These are phyloP conservation scores for Odontomachus brunneus DNA, from an alignment of 1,140 invertebrate species.

Conservation along the genomic window DNA sequence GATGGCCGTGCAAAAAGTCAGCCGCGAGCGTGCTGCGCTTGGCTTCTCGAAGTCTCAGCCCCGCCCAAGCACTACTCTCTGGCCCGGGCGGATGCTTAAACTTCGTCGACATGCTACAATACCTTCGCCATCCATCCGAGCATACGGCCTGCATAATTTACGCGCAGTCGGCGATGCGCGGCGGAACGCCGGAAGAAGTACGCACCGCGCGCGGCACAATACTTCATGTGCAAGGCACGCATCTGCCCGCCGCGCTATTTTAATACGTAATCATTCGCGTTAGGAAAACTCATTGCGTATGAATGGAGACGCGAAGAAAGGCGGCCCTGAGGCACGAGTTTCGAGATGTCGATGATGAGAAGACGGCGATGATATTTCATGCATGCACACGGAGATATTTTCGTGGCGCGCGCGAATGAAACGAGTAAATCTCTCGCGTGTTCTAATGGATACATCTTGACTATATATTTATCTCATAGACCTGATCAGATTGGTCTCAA, in stretches of 20 bases:
- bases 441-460: no score
- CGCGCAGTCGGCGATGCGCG: slow-evolving; percentile 40
- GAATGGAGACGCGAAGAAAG: slow-evolving; percentile 16
- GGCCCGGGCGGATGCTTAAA: slow-evolving; percentile 68
- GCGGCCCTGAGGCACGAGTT: background rate
- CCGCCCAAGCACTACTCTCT: slow-evolving; percentile 66
- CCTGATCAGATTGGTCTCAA: no score
- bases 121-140: slow-evolving; percentile 59
- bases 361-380: background rate
- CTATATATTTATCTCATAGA: no score
- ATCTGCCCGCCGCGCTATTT: slow-evolving; percentile 7
- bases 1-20: slow-evolving; percentile 77
- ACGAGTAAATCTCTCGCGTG: no score
- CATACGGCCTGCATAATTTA: slow-evolving; percentile 74
- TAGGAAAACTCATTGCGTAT: slow-evolving; percentile 45
- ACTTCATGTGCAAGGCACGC: slow-evolving; percentile 53
- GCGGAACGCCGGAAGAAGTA: slow-evolving; percentile 33
- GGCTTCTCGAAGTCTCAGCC: slow-evolving; percentile 63
- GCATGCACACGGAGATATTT: no score
- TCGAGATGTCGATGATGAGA: background rate
- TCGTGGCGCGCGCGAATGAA: no score
- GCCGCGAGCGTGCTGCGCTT: slow-evolving; percentile 65
- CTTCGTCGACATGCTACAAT: slow-evolving; percentile 71
- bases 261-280: slow-evolving; percentile 51
- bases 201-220: slow-evolving; percentile 12